These are phyloP conservation scores for Patella vulgata DNA, from an alignment of 1,140 invertebrate species.

Conservation along the genomic window DNA sequence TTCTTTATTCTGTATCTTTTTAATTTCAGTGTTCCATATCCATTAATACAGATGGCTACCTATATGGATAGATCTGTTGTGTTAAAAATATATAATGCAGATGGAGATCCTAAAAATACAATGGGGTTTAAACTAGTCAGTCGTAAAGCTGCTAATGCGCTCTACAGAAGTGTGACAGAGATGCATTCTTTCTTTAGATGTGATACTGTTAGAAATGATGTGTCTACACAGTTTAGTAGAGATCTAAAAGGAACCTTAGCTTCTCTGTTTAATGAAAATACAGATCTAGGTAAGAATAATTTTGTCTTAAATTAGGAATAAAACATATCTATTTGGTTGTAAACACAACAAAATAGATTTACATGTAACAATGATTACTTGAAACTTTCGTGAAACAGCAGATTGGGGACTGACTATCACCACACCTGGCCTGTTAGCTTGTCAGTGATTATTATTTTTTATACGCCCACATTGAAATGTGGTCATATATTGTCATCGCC, in stretches of 20 bases:
- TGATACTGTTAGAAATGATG: conserved; percentile 86
- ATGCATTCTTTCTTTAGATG: conserved; percentile 92
- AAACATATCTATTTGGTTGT: neutral
- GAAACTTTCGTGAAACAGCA: too few species aligned
- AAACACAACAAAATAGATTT: neutral
- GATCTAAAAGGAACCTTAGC: conserved; percentile 92
- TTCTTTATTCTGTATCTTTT: conserved; percentile 33
- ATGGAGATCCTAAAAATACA: conserved; percentile 73
- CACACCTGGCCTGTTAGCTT: too few species aligned
- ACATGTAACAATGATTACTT: neutral
- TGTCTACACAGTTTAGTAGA: conserved; percentile 86
- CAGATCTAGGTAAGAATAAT: conserved; percentile 72
- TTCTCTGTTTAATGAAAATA: conserved; percentile 86
- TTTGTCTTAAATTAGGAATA: neutral
- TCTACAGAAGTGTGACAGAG: conserved; percentile 89
- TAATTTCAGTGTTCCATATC: conserved; percentile 80
- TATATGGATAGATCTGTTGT: conserved; percentile 80
- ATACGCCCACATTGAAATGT: too few species aligned
- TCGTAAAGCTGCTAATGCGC: conserved; percentile 78
- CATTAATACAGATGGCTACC: conserved; percentile 82
- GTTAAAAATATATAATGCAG: conserved; percentile 71
- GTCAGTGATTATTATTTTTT: too few species aligned
- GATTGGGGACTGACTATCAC: too few species aligned
- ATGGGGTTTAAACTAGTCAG: conserved; percentile 84
- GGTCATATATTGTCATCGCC: too few species aligned